Evolutionary conservation across 2,113 vertebrate species (phyloP), one percentile per base, ranked within the genome.

Genomic region (Theristicus caerulescens): DNA sequence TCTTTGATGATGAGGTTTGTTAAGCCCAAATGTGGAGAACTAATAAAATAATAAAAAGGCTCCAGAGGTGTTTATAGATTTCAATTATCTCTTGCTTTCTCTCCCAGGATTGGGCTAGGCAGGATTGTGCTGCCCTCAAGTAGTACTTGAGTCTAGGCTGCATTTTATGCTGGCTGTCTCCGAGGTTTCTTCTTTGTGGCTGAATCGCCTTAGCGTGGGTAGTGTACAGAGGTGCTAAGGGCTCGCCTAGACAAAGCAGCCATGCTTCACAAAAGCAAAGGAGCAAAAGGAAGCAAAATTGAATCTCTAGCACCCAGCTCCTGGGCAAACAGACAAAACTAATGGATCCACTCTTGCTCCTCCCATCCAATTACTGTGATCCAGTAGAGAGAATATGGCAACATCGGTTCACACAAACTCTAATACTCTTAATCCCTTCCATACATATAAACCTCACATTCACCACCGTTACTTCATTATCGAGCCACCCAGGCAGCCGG

Each of bases 361-460:
- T 98, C 99, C 99, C 98, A 98, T 98, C 98, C 98, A 99, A 99
- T 99, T 99, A 99, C 98, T 98, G 98, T 96, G 98, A 93, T 98
- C 97, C 96, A 97, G 98, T 97, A 90, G 98, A 99, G 98, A 98
- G 98, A 98, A 98, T 98, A 98, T 97, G 98, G 98, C 97, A 98
- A 98, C 98, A 98, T 97, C 89, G 91, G 98, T 98, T 98, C 98
- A 99, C 98, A 99, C 98, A 98, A 98, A 98, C 98, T 98, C 98
- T 98, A 98, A 99, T 97, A 92, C 98, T 97, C 95, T 95, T 99
- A 99, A 99, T 99, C 99, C 99, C 97, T 98, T 98, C 97, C 98
- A 98, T 98, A 98, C 98, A 98, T 98, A 98, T 98, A 98, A 98
- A 98, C 98, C 98, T 98, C 98, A 98, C 98, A 99, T 98, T 98